Conservation (phyloP, 2,888 invertebrate species). For the Dynastes tityus region DNA sequence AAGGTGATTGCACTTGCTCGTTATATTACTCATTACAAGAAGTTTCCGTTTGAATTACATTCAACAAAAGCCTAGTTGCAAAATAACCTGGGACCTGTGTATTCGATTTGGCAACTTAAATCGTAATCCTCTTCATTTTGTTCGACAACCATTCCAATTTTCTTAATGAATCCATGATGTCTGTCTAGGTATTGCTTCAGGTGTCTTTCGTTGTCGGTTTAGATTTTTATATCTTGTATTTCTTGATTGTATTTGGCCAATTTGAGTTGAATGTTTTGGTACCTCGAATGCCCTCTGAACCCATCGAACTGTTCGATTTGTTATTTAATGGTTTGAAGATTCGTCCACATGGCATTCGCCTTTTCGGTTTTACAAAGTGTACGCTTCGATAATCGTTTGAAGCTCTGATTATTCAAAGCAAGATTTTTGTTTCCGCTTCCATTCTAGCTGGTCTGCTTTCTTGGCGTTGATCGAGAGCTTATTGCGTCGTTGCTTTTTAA, state of each 20-base stretch:
- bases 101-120: background rate
- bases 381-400: constrained; percentile 18
- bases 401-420: background rate
- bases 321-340: constrained; percentile 17
- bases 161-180: constrained; percentile 51
- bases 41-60: no score
- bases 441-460: background rate
- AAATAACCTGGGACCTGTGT: no score
- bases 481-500: background rate
- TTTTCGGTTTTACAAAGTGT: constrained; percentile 34
- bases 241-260: constrained; percentile 49
- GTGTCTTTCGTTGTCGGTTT: constrained; percentile 47
- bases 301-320: constrained; percentile 53
- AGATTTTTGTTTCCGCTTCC: background rate
- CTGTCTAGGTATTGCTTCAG: constrained; percentile 51
- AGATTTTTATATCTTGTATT: constrained; percentile 50
- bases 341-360: constrained; percentile 33
- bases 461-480: constrained; percentile 15
- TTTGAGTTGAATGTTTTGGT: constrained; percentile 51
- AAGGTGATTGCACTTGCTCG: no score
- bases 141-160: constrained; percentile 52
- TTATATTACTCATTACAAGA: no score
- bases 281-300: constrained; percentile 47
- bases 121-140: constrained; percentile 57
- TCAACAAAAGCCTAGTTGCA: no score